Base-by-base conservation (phyloP, 2,797 vertebrate genomes). In the Delichon dasypus region DNA sequence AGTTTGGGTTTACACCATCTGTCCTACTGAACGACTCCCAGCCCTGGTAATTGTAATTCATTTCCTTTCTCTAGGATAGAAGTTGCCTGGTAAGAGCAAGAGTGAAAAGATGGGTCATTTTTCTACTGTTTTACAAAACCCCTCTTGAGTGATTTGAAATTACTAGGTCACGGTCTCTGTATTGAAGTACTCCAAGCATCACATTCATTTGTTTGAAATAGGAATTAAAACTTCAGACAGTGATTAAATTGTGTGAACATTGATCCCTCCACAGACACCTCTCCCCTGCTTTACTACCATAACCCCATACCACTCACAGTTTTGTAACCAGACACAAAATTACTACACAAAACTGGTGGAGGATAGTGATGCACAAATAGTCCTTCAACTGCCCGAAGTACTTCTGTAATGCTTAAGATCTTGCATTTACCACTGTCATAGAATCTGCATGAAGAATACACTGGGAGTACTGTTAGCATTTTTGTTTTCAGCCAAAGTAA, bases 181-280 rank as follows among this genome's bases (percentile, higher is more conserved):
- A 66, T 29, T 61, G 48, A 81, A 82, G 70, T 22, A 55, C 22
- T 58, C 19, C 60, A 81, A 92, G 67, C 90, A 58, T 78, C 53
- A 26, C 2, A 7, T n/a, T 72, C 2, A 45, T 90, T 83, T 85
- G 27, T 91, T 75, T 61, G 11, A 92, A 81, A 85, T 5, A 61
- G 10, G 70, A 94, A 89, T 95, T 89, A 93, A 89, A 92, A 90
- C 72, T 26, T 78, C 92, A 89, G 47, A 53, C n/a, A 74, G 27
- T n/a, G 16, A 68, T 86, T 94, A 94, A 89, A 77, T 45, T 4
- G 0, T 3, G 11, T 74, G 42, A 90, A 58, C 38, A 13, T 7
- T 76, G 58, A 81, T 77, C 26, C 45, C 50, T 88, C 54, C 21
- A 75, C 18, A 71, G 55, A 42, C 2, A 11, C 3, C 2, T 7